Evolutionary conservation across 2,113 vertebrate genomes (phyloP).

Genomic region (Pitta sordida): DNA sequence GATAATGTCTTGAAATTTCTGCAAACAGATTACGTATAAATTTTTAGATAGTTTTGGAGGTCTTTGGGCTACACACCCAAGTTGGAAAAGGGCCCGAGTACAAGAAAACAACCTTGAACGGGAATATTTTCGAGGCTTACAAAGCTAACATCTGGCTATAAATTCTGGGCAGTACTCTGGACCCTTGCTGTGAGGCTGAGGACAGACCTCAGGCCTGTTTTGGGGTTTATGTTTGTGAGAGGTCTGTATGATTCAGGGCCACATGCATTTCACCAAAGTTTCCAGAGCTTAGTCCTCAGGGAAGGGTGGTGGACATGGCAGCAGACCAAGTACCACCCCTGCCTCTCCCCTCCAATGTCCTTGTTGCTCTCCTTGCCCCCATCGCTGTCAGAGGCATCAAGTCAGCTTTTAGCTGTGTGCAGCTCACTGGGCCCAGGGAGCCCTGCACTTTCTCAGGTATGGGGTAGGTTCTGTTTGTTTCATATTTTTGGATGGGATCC

Average conservation of each 20-base stretch:
- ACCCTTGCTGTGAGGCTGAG: conserved; percentile 7
- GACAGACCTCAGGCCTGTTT: background rate
- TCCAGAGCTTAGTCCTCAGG: background rate
- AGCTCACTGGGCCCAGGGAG: rapidly evolving
- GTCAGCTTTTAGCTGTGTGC: rapidly evolving
- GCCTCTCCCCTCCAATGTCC: background rate
- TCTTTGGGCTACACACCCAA: background rate
- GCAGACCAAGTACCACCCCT: background rate
- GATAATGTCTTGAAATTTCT: background rate
- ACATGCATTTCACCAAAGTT: background rate
- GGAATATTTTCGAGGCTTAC: conserved; percentile 6
- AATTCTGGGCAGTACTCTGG: background rate
- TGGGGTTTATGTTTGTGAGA: background rate
- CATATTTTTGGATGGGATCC: background rate
- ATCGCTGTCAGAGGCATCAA: background rate
- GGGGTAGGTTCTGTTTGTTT: background rate
- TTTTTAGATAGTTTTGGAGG: background rate
- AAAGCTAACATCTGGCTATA: conserved; percentile 2
- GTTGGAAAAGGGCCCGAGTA: background rate
- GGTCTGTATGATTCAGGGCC: background rate
- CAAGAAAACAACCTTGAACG: background rate
- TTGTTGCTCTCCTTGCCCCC: background rate
- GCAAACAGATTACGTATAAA: background rate
- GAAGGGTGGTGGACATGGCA: background rate
- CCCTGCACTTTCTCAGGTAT: background rate